phyloP scores from a whole-genome alignment of 2,113 vertebrate genomes.

The Hydropotes inermis region DNA sequence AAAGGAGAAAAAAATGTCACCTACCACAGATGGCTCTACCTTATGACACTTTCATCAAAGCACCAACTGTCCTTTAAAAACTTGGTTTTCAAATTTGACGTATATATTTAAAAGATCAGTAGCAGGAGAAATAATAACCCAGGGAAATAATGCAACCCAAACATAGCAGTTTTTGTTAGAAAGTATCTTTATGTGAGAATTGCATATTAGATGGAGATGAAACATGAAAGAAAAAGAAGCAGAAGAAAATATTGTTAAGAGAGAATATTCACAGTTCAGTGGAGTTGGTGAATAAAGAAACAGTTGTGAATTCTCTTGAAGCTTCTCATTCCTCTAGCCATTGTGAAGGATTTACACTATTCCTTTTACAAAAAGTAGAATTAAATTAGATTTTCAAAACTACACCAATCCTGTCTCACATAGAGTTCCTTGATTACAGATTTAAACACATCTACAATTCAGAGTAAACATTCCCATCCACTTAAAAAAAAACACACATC shows the following conservation, averaged over 20 bases:
- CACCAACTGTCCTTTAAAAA: conserved; percentile 1
- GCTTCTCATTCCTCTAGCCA: background rate
- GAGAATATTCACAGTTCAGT: background rate
- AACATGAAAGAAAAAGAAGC: background rate
- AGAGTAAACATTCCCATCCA: background rate
- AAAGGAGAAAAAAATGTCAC: background rate
- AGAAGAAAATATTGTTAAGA: background rate
- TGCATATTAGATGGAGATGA: background rate
- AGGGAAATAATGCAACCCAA: background rate
- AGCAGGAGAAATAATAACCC: background rate
- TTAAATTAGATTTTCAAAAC: conserved; percentile 33
- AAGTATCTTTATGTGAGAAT: background rate
- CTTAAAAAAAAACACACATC: background rate
- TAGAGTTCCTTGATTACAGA: conserved; percentile 1
- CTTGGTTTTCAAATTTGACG: background rate
- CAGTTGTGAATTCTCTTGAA: background rate
- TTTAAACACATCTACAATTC: conserved; percentile 31
- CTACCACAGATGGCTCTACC: background rate
- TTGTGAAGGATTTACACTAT: background rate
- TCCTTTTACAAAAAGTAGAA: background rate
- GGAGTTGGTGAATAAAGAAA: background rate
- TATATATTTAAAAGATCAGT: background rate
- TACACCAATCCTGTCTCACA: background rate
- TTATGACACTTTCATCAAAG: background rate
- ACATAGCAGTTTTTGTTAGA: background rate